Evolutionary conservation across 2,888 invertebrate species (phyloP), one percentile per base, ranked within the genome.

Genomic region (Monopis laevigella): DNA sequence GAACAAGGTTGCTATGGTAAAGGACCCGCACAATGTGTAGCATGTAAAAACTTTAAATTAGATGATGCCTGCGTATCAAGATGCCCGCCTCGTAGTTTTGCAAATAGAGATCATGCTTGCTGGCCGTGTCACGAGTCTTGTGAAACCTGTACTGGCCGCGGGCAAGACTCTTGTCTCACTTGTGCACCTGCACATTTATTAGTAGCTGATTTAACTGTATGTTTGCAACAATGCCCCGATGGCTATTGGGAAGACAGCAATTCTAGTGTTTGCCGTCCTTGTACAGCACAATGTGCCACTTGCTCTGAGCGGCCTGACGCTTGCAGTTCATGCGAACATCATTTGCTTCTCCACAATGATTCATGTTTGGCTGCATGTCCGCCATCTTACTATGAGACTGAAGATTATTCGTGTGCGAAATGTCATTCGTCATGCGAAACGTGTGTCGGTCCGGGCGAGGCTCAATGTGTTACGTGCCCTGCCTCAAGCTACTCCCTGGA

Each of bases 101-200:
- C 89, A 0, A 91, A 92, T 59, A 87, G 89, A 53, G 89, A 88
- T 29, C 90, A 88, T 30, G 86, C 88, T 14, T 95, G 94, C 56
- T 89, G 89, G 85, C 89, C 90, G 0, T 96, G 95, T 55, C 93
- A 94, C 59, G 92, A 93, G 58, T 92, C 92, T 10, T 96, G 95
- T 58, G 89, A 91, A 61, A 93, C 91, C 11, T 96, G 95, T 56
- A 91, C 90, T 16, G 95, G 94, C 5, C 88, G 93, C 2, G 92
- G 92, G 8, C 92, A 91, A 60, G 92, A 92, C 59, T 92, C 92
- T 41, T 94, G 94, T 58, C 74, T 93, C 32, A 88, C 90, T 2
- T 94, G 94, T 65, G 89, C 92, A 0, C 90, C 92, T 2, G 91
- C 90, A 35, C 92, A 93, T 62, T 83, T 93, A 34, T 84, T 91